Evolutionary conservation across 2,888 invertebrate species (phyloP), one percentile per base, ranked within the genome.

Genomic region (Branchipolynoe longqiensis): DNA sequence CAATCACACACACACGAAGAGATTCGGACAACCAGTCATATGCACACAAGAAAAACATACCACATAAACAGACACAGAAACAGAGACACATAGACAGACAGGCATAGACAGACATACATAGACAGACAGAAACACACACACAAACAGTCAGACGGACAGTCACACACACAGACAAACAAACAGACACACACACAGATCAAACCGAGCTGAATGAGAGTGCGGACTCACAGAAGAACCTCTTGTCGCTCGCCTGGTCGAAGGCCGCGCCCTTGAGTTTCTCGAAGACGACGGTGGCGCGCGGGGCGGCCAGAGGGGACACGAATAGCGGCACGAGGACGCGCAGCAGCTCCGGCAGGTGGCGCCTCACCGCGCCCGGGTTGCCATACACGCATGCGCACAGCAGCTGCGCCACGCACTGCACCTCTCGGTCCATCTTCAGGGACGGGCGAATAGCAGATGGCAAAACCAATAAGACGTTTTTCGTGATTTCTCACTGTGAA

Each of bases 261-360:
- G 96, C 95, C 28, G 95, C 94, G 73, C 94, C 93, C 8, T 96
- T 95, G 74, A 98, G 94, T 64, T 94, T 94, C 14, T 95, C 92
- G 92, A 95, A 96, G 4, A 96, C 94, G 85, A 95, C 94, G 6
- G 95, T 95, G 86, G 96, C 94, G 22, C 95, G 94, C 0, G 96
- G 96, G 8, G 97, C 97, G 8, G 97, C 96, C 58, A 98, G 94
- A 0, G 97, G 97, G 31, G 97, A 97, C 83, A 95, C 95, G 88
- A 97, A 94, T 87, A 96, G 95, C 81, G 94, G 95, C 83, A 97
- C 94, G 86, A 96, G 93, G 1, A 94, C 92, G 0, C 95, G 95
- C 36, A 96, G 93, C 1, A 96, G 91, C 81, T 95, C 94, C 88
- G 95, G 95, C 87, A 95, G 95, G 90, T 95, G 94, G 54, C 95